Base-by-base conservation (phyloP, 2,797 vertebrate genomes). In the Paguma larvata region DNA sequence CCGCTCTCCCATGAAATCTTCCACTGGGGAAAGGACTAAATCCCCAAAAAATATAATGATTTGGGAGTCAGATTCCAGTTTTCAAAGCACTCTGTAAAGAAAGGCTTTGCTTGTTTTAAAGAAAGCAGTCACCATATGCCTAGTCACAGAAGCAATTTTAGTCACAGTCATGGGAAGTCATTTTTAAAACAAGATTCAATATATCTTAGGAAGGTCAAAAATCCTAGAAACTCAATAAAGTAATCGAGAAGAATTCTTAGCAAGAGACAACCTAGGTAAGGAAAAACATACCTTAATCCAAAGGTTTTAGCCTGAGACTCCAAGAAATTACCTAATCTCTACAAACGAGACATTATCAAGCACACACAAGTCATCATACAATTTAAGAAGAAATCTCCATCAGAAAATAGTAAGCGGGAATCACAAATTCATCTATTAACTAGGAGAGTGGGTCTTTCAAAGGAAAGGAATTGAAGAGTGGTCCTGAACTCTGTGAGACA, bases 251-350 rank as follows among this genome's bases (percentile, higher is more conserved):
- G 41, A 93, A 88, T 56, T 88, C 30, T 67, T 25, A 73, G 51
- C 32, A 34, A 68, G 19, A 87, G 18, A 88, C 65, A 96, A 46
- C 3, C 15, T 56, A 32, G 38, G 19, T 38, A 75, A 79, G 88
- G 34, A 75, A 83, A 85, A 94, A 13, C 16, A 0, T 34, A 73
- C 7, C 44, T 41, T 46, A 59, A 70, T 59, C 23, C n/a, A 85
- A 59, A 41, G 25, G 13, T 59, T 70, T 78, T 68, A 15, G 32
- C 34, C 41, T 89, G 79, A 85, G 65, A 67, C 30, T n/a, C 70
- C 32, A 73, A 95, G 11, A 94, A 93, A 93, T 27, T 27, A 83
- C 34, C 59, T 80, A 91, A 59, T 65, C 62, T 51, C 77, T 80
- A 89, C 16, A 67, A 80, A 62, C 38, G 72, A 85, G 44, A 16